phyloP scores from a whole-genome alignment of 2,888 invertebrate genomes.

The Agrochola litura region DNA sequence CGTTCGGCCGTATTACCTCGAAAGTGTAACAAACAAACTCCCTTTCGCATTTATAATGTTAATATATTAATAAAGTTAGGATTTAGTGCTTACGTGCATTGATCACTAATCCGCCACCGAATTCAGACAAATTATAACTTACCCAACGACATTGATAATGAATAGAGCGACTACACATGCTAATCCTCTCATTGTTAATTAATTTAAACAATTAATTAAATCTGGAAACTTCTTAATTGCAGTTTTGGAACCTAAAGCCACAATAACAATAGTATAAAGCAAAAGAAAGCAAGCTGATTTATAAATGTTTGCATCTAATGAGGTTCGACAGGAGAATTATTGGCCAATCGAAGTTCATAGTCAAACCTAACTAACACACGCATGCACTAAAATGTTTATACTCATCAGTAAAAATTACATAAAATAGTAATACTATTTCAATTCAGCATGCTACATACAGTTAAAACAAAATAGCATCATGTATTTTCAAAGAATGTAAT shows the following conservation, averaged over 20 bases:
- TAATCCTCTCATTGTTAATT: conserved; percentile 51
- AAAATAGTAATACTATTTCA: too few relatives aligned
- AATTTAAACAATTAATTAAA: background rate
- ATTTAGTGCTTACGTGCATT: background rate
- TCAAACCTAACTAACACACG: background rate
- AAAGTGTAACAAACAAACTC: too few relatives aligned
- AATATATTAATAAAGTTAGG: too few relatives aligned
- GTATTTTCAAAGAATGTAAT: too few relatives aligned
- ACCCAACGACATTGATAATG: conserved; percentile 47
- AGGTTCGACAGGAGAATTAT: background rate
- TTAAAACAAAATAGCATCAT: too few relatives aligned
- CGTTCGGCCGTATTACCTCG: too few relatives aligned
- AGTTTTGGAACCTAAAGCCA: conserved; percentile 41
- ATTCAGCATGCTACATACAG: too few relatives aligned
- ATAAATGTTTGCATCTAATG: background rate
- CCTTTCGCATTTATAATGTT: too few relatives aligned
- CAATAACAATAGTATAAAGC: background rate
- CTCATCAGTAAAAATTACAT: background rate
- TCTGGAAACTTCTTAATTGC: conserved; percentile 11
- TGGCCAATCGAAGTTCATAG: background rate
- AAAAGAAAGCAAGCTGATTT: background rate
- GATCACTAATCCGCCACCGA: conserved; percentile 41
- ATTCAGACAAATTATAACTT: conserved; percentile 42
- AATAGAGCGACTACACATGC: conserved; percentile 38
- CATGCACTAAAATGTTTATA: background rate